Evolutionary conservation across 2,797 vertebrate genomes (phyloP), one percentile per base, ranked within the genome.

Genomic region (Simalia tracyae): DNA sequence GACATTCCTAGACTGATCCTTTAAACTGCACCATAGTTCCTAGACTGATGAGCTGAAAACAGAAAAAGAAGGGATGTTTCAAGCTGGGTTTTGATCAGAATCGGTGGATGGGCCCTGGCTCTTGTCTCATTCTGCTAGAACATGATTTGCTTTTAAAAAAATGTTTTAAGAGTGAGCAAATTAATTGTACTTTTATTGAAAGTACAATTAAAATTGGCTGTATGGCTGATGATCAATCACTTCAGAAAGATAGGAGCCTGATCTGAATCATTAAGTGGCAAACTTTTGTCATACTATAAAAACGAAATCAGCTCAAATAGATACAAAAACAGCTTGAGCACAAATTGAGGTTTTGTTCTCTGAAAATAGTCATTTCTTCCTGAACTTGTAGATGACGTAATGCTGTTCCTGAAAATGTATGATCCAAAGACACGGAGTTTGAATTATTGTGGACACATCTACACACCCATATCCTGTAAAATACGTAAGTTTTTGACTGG

Each of bases 361-460:
- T 42, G 85, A 64, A 68, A 66, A 17, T 89, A 60, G 3, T 50
- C 1, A 42, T 57, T 91, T 93, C 0, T 93, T 94, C 88, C 24
- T 96, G 92, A n/a, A 95, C 63, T 92, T 93, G 5, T 95, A 99
- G 99, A 99, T 96, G 99, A 99, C 95, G 99, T 99, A 95, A 99
- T 99, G 99, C 98, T 99, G 95, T 99, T 99, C 97, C 97, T 99
- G 98, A 99, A 99, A 97, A 99, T 99, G 99, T 99, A 99, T 93
- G 99, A 99, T 97, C 98, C 99, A 90, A 99, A 99, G 98, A 99
- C 99, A 96, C 98, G 99, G 98, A 99, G 99, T 98, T 98, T 99
- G 98, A 99, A 99, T 98, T 99, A 99, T 98, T 99, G 99, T 98
- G 99, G 99, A 98, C 99, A 99, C 98, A 99, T 99, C 98, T 99